Evolutionary conservation across 2,797 vertebrate species (phyloP).

Genomic region (Mus minutoides): DNA sequence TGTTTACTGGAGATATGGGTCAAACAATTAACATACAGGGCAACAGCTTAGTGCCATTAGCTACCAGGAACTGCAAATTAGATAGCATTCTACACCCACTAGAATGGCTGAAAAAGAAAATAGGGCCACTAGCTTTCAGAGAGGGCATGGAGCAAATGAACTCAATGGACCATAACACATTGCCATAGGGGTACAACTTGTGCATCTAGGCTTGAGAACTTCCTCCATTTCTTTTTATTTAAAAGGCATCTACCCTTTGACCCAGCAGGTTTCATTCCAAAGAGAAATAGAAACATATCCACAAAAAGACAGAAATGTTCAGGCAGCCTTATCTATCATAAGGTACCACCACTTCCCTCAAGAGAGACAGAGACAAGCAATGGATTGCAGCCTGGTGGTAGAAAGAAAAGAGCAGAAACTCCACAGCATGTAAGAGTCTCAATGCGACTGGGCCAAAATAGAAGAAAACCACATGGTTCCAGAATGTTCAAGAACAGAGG

Average conservation of each 20-base stretch:
- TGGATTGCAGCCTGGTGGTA: fast-evolving
- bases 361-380: neutral
- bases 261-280: neutral
- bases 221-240: neutral
- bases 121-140: fast-evolving
- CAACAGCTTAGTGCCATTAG: fast-evolving
- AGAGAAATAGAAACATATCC: neutral
- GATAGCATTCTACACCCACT: neutral
- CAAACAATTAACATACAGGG: neutral
- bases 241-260: neutral
- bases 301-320: neutral
- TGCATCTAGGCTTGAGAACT: fast-evolving
- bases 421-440: neutral
- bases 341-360: neutral
- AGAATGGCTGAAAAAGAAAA: neutral
- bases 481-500: neutral
- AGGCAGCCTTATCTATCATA: neutral
- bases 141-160: neutral
- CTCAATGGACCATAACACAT: fast-evolving
- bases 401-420: too few relatives aligned
- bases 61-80: neutral
- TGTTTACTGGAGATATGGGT: neutral
- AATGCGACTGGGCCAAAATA: neutral
- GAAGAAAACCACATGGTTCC: neutral
- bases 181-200: fast-evolving